These are phyloP conservation scores for Phrixothrix hirtus DNA, from an alignment of 2,888 invertebrate species.

Conservation along the genomic window DNA sequence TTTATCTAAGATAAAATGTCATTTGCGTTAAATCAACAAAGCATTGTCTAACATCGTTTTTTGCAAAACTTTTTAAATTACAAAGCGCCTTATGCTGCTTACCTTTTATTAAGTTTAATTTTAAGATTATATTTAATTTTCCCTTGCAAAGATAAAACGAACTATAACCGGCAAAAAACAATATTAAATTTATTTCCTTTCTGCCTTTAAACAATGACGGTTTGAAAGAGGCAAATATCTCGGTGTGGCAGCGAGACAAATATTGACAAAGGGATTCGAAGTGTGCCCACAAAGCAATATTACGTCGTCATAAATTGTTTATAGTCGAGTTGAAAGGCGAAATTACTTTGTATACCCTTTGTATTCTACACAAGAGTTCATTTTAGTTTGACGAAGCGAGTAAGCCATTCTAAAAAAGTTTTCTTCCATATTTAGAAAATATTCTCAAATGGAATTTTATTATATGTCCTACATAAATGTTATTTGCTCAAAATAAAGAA, in stretches of 20 bases:
- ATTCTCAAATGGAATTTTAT: conserved; percentile 4
- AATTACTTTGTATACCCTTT: conserved; percentile 42
- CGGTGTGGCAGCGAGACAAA: conserved; percentile 45
- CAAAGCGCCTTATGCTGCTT: too few relatives aligned
- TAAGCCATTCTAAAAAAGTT: conserved; percentile 29
- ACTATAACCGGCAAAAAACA: conserved; percentile 18
- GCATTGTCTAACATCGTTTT: too few relatives aligned
- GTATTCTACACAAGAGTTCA: conserved; percentile 32
- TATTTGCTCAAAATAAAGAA: too few relatives aligned
- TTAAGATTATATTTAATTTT: conserved; percentile 4
- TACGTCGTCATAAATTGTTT: conserved; percentile 47
- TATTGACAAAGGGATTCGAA: conserved; percentile 46
- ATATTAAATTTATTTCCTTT: conserved; percentile 25
- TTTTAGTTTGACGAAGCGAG: conserved; percentile 28
- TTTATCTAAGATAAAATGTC: too few relatives aligned
- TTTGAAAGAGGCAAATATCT: conserved; percentile 32
- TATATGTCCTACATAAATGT: too few relatives aligned
- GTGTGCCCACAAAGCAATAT: conserved; percentile 46
- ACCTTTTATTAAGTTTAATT: conserved; percentile 1
- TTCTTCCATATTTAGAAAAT: conserved; percentile 21
- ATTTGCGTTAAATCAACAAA: too few relatives aligned
- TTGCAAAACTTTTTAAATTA: too few relatives aligned
- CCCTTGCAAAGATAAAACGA: conserved; percentile 10
- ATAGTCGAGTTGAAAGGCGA: conserved; percentile 46
- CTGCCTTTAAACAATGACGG: conserved; percentile 26